Base-by-base conservation (phyloP, 2,888 invertebrate species). In the Orthosia cruda region DNA sequence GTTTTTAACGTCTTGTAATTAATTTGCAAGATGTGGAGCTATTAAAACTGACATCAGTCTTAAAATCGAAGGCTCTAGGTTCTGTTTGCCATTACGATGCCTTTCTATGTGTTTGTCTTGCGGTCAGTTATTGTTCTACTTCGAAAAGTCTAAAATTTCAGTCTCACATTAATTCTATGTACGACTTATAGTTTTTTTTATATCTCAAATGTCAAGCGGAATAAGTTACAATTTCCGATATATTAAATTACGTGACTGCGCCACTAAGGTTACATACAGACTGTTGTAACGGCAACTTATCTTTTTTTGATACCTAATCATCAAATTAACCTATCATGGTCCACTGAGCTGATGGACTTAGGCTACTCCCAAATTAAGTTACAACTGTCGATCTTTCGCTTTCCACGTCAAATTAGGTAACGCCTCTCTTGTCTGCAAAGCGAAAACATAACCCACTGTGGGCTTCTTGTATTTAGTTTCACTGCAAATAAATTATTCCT, bases 201-300 rank as follows among this genome's bases (percentile, higher is more conserved):
- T 49, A 64, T 75, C 74, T 84, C 68, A 76, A 72, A 72, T 86
- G 63, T 76, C 71, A 74, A 40, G 13, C 61, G 69, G 55, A 79
- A 74, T 68, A 65, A 47, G 64, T 80, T 74, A 23, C 49, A 64
- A 80, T 86, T 76, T 74, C 71, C 65, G 72, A 65, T 69, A 68
- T 76, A 81, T 86, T 74, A 79, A 58, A 66, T 84, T 70, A 50
- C 80, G 54, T 78, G 78, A 70, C 61, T 59, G 66, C 55, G 70
- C 72, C 68, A 72, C 67, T 69, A 68, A 73, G 63, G 32, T 59
- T 50, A 55, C 49, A 69, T 63, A 40, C 40, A 40, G 49, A 23
- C 63, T 81, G 32, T 55, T 55, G 20, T 49, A 58, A 74, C 50
- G 32, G 55, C 16, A 50, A 26, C 40, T 54, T 65, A 52, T 54